Percentiles rank a stretch among this genome's conserved stretches.
These are phyloP conservation scores for Hypercompe scribonia DNA, from an alignment of 2,888 invertebrate genomes.

Conservation along the genomic window DNA sequence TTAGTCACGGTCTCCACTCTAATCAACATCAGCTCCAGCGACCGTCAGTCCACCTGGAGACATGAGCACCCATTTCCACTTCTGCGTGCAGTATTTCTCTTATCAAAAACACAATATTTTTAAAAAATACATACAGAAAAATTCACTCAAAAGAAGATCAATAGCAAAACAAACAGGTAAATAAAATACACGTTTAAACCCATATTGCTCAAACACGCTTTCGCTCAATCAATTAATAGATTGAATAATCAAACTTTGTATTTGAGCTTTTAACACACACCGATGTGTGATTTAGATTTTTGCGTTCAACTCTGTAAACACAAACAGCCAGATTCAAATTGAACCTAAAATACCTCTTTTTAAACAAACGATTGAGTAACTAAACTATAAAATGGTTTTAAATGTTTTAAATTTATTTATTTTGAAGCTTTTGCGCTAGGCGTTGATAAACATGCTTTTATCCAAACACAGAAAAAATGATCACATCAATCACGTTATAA, in stretches of 20 bases:
- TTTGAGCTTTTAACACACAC: slow-evolving; percentile 21
- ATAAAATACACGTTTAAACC: neutral
- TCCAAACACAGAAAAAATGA: too few species aligned
- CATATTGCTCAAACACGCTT: neutral
- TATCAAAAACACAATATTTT: too few species aligned
- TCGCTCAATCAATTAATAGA: slow-evolving; percentile 19
- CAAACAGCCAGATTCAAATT: neutral
- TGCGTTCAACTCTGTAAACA: neutral
- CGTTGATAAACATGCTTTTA: too few species aligned
- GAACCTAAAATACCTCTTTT: slow-evolving; percentile 1
- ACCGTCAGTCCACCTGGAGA: too few species aligned
- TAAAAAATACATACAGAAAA: too few species aligned
- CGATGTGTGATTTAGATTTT: slow-evolving; percentile 6
- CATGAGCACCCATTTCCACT: too few species aligned
- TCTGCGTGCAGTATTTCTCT: too few species aligned
- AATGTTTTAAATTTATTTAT: neutral
- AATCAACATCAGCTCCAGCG: too few species aligned
- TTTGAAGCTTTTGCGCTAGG: neutral
- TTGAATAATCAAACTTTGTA: slow-evolving; percentile 22
- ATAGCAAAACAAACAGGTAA: neutral
- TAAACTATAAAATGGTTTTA: neutral
- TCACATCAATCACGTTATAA: too few species aligned
- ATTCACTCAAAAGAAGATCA: neutral
- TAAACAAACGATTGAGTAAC: neutral
- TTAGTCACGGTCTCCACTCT: too few species aligned